These are phyloP conservation scores for Andricus curvator DNA, from an alignment of 2,888 invertebrate genomes.

Conservation along the genomic window DNA sequence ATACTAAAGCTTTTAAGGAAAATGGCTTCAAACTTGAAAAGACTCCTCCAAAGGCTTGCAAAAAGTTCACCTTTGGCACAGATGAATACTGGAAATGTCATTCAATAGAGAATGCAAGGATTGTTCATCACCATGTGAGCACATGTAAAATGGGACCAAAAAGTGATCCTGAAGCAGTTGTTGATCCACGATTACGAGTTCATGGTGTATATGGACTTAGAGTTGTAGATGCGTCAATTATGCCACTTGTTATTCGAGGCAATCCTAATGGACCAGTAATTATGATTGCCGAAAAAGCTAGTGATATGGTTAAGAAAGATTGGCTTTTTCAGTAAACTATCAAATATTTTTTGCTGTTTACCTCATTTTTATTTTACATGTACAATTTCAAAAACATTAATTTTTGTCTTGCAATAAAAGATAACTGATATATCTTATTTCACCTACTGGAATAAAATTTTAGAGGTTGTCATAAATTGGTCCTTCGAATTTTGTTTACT, in stretches of 20 bases:
- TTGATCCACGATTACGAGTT: constrained; percentile 86
- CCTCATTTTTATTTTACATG: too few relatives aligned
- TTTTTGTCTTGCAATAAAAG: too few relatives aligned
- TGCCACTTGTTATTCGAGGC: constrained; percentile 91
- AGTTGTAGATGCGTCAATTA: constrained; percentile 90
- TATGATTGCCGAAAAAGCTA: constrained; percentile 92
- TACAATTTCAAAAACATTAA: too few relatives aligned
- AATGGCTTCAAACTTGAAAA: constrained; percentile 87
- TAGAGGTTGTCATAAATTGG: too few relatives aligned
- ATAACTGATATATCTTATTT: too few relatives aligned
- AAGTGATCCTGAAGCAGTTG: constrained; percentile 82
- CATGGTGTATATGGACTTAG: constrained; percentile 87
- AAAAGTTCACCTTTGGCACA: constrained; percentile 84
- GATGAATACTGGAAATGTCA: constrained; percentile 92
- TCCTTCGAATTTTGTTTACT: too few relatives aligned
- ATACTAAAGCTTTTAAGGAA: constrained; percentile 86
- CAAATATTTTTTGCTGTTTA: too few relatives aligned
- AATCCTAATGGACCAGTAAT: constrained; percentile 92
- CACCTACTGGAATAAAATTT: too few relatives aligned
- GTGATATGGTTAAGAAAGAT: constrained; percentile 91
- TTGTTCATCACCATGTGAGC: constrained; percentile 89
- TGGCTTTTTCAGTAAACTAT: constrained; percentile 78
- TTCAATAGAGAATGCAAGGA: constrained; percentile 85
- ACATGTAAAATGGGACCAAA: constrained; percentile 91
- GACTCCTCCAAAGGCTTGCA: constrained; percentile 88